Conservation (phyloP, 2,888 invertebrate species). For the Xestia c-nigrum region DNA sequence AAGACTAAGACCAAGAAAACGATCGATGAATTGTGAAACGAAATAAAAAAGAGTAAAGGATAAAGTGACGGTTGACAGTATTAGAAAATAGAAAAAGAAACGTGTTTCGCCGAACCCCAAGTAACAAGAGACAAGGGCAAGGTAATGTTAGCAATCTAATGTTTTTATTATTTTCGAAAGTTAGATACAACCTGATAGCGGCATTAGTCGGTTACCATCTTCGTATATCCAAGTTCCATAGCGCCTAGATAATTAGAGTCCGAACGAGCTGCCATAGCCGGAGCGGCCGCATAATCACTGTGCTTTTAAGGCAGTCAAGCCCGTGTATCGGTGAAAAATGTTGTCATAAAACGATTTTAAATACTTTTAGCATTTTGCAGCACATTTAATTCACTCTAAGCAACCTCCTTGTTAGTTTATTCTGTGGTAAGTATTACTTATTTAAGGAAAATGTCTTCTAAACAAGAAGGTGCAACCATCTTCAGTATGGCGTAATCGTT, state of each 20-base stretch:
- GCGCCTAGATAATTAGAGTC: slow-evolving; percentile 85
- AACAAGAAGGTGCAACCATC: slow-evolving; percentile 62
- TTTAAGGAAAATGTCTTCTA: slow-evolving; percentile 56
- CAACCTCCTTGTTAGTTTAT: slow-evolving; percentile 66
- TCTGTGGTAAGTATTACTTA: slow-evolving; percentile 59
- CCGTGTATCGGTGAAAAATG: slow-evolving; percentile 87
- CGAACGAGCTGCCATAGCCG: slow-evolving; percentile 84
- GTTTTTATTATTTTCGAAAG: slow-evolving; percentile 60
- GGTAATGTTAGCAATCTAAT: slow-evolving; percentile 53
- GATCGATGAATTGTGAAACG: too few relatives aligned
- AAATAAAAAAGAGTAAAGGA: too few relatives aligned
- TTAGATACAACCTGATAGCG: slow-evolving; percentile 51
- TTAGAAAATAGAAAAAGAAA: too few relatives aligned
- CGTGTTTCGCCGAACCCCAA: too few relatives aligned
- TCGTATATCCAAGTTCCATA: slow-evolving; percentile 82
- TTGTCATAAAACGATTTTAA: slow-evolving; percentile 86
- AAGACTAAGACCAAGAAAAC: too few relatives aligned
- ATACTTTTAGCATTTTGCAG: slow-evolving; percentile 79
- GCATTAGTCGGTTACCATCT: slow-evolving; percentile 70
- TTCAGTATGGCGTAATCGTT: slow-evolving; percentile 61
- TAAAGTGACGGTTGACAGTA: too few relatives aligned
- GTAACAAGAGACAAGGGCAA: too few relatives aligned
- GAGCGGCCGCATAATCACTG: slow-evolving; percentile 84
- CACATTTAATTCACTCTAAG: slow-evolving; percentile 65
- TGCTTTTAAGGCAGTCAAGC: slow-evolving; percentile 84